Evolutionary conservation across 1,140 invertebrate species (phyloP).

Genomic region (Bombus polaris): DNA sequence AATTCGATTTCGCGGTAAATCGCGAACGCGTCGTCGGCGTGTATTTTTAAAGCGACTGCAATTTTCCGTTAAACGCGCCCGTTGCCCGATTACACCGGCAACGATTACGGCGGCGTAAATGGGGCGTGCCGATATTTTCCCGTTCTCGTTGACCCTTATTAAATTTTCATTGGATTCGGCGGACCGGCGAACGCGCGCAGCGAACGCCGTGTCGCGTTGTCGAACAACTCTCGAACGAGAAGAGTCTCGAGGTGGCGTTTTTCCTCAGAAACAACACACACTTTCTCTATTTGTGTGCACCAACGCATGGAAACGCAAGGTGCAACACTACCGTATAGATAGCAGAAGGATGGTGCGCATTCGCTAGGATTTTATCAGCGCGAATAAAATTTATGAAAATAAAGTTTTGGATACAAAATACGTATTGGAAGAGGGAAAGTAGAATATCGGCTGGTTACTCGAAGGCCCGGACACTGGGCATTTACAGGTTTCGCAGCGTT

Average conservation of each 20-base stretch:
- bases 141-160: slow-evolving; percentile 18
- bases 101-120: slow-evolving; percentile 3
- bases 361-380: no score
- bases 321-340: no score
- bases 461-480: neutral
- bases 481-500: neutral
- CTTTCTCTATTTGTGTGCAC: no score
- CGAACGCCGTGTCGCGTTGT: neutral
- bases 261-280: no score
- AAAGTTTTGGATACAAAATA: neutral
- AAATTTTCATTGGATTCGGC: slow-evolving; percentile 11
- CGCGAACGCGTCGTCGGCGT: neutral
- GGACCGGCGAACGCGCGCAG: no score
- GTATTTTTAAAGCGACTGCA: slow-evolving; percentile 34
- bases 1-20: slow-evolving; percentile 34
- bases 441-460: neutral
- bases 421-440: no score
- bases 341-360: no score
- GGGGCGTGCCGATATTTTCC: slow-evolving; percentile 8
- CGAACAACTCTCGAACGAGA: neutral
- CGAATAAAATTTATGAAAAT: neutral
- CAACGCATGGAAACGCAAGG: no score
- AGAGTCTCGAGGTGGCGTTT: neutral
- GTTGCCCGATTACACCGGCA: neutral
- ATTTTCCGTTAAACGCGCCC: slow-evolving; percentile 35